These are phyloP conservation scores for Amphipyra berbera DNA, from an alignment of 2,888 invertebrate genomes.

Conservation along the genomic window DNA sequence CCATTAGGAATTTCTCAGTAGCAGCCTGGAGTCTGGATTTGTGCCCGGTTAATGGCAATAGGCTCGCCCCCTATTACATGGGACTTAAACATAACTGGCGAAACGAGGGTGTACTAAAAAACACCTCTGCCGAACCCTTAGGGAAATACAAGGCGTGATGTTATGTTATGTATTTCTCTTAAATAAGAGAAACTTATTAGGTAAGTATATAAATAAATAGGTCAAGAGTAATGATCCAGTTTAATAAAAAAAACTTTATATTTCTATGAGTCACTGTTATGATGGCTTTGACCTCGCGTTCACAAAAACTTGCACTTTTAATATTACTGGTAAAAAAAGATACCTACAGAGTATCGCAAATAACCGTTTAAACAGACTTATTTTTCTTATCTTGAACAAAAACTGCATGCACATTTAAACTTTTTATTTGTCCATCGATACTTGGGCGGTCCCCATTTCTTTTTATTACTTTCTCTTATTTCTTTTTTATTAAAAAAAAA, in stretches of 20 bases:
- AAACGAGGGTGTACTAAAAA: too few species aligned
- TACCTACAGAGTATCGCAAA: constrained; percentile 1
- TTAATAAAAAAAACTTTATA: constrained; percentile 20
- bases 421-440: constrained; percentile 34
- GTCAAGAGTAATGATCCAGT: constrained; percentile 27
- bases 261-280: constrained; percentile 33
- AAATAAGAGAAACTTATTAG: not conserved
- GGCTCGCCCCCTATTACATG: too few species aligned
- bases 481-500: constrained; percentile 18
- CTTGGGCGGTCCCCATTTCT: constrained; percentile 25
- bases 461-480: constrained; percentile 46
- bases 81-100: too few species aligned
- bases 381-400: constrained; percentile 8
- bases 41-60: too few species aligned
- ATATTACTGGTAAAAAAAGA: constrained; percentile 13
- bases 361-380: constrained; percentile 8
- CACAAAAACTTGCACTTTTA: constrained; percentile 26
- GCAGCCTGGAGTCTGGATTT: too few species aligned
- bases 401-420: constrained; percentile 14
- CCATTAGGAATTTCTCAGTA: too few species aligned
- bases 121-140: too few species aligned
- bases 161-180: not conserved
- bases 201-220: constrained; percentile 24
- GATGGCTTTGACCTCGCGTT: constrained; percentile 25
- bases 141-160: too few species aligned